Percentiles rank a stretch among this genome's conserved stretches.
These are phyloP conservation scores for Indri indri DNA, from an alignment of 2,113 vertebrate genomes.

Conservation along the genomic window DNA sequence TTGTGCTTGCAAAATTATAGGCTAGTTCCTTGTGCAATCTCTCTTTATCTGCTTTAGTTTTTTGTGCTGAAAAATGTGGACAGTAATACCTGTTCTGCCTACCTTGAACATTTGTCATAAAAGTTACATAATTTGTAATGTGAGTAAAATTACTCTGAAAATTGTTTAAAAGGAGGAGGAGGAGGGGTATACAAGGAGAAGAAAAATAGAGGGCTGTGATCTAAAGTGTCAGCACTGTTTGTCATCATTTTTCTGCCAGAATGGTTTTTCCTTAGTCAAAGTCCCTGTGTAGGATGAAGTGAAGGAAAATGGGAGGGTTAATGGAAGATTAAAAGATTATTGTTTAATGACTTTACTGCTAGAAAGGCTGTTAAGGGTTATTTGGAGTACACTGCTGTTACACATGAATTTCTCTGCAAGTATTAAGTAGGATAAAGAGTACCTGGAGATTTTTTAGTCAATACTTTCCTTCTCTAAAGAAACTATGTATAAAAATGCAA, in stretches of 20 bases:
- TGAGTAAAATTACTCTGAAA: not conserved
- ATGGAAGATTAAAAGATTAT: not conserved
- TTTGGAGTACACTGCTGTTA: not conserved
- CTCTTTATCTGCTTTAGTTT: not conserved
- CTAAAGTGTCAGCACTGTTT: not conserved
- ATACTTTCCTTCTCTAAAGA: conserved; percentile 8
- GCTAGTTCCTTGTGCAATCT: not conserved
- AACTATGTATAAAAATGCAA: not conserved
- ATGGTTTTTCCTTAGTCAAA: not conserved
- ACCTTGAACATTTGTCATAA: not conserved
- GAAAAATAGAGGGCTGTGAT: not conserved
- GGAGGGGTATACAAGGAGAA: not conserved
- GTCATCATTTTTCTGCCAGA: not conserved
- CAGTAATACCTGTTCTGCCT: not conserved
- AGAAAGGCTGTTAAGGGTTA: not conserved
- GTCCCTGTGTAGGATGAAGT: not conserved
- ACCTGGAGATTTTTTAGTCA: not conserved
- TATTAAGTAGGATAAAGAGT: not conserved
- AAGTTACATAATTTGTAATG: not conserved
- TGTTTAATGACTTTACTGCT: not conserved
- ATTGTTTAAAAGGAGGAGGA: not conserved
- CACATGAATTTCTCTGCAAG: not conserved
- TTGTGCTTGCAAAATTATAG: not conserved
- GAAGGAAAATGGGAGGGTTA: conserved; percentile 5
- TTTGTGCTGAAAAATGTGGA: not conserved